phyloP scores from a whole-genome alignment of 2,797 vertebrate species.

The Ctenochaetus hawaiiensis region DNA sequence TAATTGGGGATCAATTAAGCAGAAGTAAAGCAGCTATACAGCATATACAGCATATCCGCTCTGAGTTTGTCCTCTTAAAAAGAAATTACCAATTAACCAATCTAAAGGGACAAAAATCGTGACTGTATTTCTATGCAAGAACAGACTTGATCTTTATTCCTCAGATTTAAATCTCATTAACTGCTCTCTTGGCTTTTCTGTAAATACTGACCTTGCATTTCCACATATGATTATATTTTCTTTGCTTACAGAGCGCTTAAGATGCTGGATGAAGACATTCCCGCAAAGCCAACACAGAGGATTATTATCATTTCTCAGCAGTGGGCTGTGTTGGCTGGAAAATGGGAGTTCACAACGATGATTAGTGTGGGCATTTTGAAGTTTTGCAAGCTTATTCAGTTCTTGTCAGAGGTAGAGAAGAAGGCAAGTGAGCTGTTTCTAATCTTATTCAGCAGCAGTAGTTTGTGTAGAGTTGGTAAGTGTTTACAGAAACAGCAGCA shows the following conservation, averaged over 20 bases:
- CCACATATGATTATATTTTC: constrained; percentile 35
- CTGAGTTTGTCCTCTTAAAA: constrained; percentile 68
- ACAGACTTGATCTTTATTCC: constrained; percentile 25
- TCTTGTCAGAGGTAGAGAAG: constrained; percentile 60
- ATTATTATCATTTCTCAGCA: constrained; percentile 68
- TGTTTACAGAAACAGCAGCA: constrained; percentile 75
- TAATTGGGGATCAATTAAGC: constrained; percentile 86
- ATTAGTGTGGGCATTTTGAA: constrained; percentile 67
- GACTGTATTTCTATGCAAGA: constrained; percentile 48
- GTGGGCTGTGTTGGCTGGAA: constrained; percentile 59
- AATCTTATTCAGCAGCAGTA: constrained; percentile 75
- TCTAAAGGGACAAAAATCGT: constrained; percentile 61
- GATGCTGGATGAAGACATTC: constrained; percentile 58
- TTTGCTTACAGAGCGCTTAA: constrained; percentile 52
- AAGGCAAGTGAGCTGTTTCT: constrained; percentile 63
- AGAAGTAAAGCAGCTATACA: constrained; percentile 68
- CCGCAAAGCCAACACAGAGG: constrained; percentile 52
- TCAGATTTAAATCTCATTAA: constrained; percentile 55
- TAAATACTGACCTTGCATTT: constrained; percentile 52
- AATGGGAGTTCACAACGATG: constrained; percentile 60
- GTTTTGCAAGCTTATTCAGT: constrained; percentile 62
- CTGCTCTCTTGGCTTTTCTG: constrained; percentile 34
- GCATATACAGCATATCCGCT: constrained; percentile 65
- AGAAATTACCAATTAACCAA: constrained; percentile 71
- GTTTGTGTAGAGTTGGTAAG: constrained; percentile 50